Conservation (phyloP, 2,113 vertebrate genomes). For the Gobio gobio region DNA sequence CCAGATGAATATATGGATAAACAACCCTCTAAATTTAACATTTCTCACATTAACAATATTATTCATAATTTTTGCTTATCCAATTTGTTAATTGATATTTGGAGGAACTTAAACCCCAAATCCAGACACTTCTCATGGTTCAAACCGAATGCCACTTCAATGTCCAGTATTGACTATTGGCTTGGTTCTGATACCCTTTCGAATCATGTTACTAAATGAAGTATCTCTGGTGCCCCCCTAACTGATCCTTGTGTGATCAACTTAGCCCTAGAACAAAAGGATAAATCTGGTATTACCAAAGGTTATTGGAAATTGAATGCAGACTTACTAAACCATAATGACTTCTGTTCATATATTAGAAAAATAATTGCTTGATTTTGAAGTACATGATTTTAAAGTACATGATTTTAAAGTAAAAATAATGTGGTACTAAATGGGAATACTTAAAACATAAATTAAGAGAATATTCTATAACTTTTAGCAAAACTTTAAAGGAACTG, state of each 20-base stretch:
- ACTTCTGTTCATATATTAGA: conserved; percentile 19
- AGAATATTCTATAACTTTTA: no score
- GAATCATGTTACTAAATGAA: conserved; percentile 2
- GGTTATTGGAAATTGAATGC: conserved; percentile 43
- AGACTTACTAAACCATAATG: conserved; percentile 9
- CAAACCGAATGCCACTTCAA: conserved; percentile 14
- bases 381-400: no score
- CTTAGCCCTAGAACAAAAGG: no score
- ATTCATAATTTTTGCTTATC: conserved; percentile 2
- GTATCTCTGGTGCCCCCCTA: conserved; percentile 28
- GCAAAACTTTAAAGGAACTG: no score
- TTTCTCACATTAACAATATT: neutral
- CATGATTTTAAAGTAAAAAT: conserved; percentile 2
- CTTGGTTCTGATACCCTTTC: conserved; percentile 11
- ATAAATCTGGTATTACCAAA: neutral
- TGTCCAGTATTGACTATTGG: conserved; percentile 38
- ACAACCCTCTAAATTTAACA: conserved; percentile 4
- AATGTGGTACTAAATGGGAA: conserved; percentile 41
- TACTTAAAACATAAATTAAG: neutral
- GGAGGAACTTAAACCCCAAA: conserved; percentile 23
- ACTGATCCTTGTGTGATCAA: conserved; percentile 33
- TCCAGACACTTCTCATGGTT: conserved; percentile 31
- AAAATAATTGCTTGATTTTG: no score
- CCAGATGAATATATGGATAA: conserved; percentile 36
- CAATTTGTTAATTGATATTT: conserved; percentile 8